phyloP scores from a whole-genome alignment of 2,113 vertebrate genomes.

The Setophaga kirtlandii region DNA sequence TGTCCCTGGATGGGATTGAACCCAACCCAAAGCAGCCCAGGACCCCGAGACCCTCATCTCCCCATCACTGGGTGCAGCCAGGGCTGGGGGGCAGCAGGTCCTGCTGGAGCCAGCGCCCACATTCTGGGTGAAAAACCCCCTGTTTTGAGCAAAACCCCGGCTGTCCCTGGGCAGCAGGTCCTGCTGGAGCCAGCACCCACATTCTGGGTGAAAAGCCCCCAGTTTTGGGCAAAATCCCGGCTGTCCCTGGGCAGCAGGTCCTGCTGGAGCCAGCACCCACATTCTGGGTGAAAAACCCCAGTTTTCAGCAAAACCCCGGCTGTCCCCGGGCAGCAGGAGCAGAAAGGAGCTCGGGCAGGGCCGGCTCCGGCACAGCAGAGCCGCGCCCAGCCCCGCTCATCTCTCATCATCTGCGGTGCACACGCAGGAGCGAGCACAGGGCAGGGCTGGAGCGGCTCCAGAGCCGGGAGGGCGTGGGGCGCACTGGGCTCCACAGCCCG shows the following conservation, averaged over 20 bases:
- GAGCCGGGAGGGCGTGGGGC: background rate
- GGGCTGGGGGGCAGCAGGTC: background rate
- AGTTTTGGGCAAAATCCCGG: rapidly evolving
- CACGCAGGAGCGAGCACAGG: background rate
- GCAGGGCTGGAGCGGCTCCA: conserved; percentile 18
- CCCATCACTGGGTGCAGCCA: background rate
- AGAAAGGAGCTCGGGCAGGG: rapidly evolving
- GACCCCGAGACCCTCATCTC: background rate
- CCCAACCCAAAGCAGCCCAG: background rate
- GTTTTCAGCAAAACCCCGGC: background rate
- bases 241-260: background rate
- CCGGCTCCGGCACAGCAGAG: no score
- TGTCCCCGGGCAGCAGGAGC: background rate
- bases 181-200: rapidly evolving
- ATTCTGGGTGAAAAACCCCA: rapidly evolving
- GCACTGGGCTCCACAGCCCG: background rate
- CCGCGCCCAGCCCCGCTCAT: background rate
- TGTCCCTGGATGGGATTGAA: background rate
- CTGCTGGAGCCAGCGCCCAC: rapidly evolving
- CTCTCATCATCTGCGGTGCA: background rate
- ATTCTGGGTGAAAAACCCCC: background rate
- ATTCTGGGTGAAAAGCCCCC: background rate
- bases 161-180: background rate
- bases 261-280: rapidly evolving
- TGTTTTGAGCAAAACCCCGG: rapidly evolving